Percentiles rank a stretch among this genome's conserved stretches.
Evolutionary conservation across 2,888 invertebrate species (phyloP).

Genomic region (Melinaea menophilus): DNA sequence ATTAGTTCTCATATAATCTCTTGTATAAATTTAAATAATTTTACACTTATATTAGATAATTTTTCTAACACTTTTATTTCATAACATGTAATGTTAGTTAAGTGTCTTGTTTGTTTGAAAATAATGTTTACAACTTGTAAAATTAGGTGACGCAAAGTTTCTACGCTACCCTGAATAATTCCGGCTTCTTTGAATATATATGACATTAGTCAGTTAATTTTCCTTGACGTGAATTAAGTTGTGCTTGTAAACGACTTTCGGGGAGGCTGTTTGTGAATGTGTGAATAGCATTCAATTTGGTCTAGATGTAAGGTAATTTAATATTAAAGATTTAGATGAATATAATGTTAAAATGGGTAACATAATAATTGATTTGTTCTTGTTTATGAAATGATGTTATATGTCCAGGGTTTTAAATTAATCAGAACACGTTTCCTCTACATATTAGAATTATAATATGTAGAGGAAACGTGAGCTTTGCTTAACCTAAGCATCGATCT

Average conservation of each 20-base stretch:
- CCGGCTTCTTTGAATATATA: constrained; percentile 58
- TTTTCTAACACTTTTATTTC: not conserved
- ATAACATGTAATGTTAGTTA: not conserved
- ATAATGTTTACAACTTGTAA: constrained; percentile 33
- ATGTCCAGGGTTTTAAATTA: not conserved
- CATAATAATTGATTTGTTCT: too few species aligned
- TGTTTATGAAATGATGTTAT: too few species aligned
- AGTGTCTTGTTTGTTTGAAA: constrained; percentile 15
- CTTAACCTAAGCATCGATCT: constrained; percentile 19
- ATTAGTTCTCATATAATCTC: too few species aligned
- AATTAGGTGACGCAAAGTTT: constrained; percentile 49
- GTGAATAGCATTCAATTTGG: constrained; percentile 14
- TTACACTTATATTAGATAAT: too few species aligned
- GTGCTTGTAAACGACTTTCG: constrained; percentile 42
- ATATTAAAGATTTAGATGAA: not conserved
- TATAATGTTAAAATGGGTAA: too few species aligned
- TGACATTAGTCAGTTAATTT: constrained; percentile 55
- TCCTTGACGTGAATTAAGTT: constrained; percentile 51
- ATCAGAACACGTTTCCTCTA: not conserved
- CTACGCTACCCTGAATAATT: constrained; percentile 57
- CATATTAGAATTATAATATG: not conserved
- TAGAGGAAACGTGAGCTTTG: constrained; percentile 9
- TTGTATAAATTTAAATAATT: too few species aligned
- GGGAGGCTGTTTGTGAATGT: constrained; percentile 16
- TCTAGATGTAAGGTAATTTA: constrained; percentile 9